A percentile compares a stretch with the other conserved stretches of the same genome.
Evolutionary conservation across 1,140 invertebrate genomes (phyloP).

Genomic region (Spodoptera litura): DNA sequence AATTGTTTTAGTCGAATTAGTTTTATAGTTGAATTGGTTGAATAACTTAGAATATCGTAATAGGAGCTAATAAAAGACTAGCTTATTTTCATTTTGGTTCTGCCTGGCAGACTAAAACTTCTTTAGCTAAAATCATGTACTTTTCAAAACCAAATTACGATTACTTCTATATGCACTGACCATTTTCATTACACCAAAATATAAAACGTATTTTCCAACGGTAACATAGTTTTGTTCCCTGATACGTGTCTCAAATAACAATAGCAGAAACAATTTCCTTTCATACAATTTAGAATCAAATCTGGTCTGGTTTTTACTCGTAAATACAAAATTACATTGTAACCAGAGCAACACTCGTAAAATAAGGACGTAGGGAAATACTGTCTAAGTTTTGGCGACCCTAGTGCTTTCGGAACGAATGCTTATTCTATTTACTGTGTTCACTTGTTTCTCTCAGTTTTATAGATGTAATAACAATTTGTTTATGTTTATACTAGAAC

Average conservation of each 20-base stretch:
- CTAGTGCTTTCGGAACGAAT: conserved; percentile 2
- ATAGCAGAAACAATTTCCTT: conserved; percentile 37
- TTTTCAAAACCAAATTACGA: background rate
- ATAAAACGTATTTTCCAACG: conserved; percentile 7
- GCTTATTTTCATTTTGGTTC: background rate
- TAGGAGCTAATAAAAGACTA: too few species aligned
- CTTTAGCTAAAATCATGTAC: background rate
- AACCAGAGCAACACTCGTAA: conserved; percentile 2
- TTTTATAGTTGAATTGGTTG: too few species aligned
- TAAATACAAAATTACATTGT: conserved; percentile 47
- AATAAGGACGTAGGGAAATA: conserved; percentile 27
- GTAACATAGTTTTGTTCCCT: background rate
- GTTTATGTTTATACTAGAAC: conserved; percentile 5
- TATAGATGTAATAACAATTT: conserved; percentile 23
- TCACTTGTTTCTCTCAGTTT: conserved; percentile 28
- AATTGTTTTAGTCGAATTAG: background rate
- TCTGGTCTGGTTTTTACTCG: conserved; percentile 41
- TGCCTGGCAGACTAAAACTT: background rate
- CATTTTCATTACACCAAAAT: conserved; percentile 11
- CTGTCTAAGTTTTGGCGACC: conserved; percentile 35
- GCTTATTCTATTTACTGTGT: conserved; percentile 21
- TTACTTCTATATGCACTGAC: background rate
- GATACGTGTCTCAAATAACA: conserved; percentile 22
- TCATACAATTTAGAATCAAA: conserved; percentile 45
- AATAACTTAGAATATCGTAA: too few species aligned